A percentile compares a stretch with the other conserved stretches of the same genome.
Conservation (phyloP, 2,888 invertebrate genomes). For the Nudaria mundana region DNA sequence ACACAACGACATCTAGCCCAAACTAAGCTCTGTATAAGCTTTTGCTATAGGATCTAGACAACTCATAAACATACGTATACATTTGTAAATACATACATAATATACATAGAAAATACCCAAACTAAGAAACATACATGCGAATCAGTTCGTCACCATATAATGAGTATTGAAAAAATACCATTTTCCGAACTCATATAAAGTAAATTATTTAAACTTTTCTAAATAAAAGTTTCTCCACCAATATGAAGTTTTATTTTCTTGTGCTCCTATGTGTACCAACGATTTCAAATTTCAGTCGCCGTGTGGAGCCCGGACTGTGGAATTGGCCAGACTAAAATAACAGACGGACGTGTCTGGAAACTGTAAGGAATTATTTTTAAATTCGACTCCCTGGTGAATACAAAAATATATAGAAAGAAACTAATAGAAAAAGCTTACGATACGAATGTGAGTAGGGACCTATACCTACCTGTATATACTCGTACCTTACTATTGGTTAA, state of each 20-base stretch:
- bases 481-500: neutral
- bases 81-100: too few relatives aligned
- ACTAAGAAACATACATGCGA: too few relatives aligned
- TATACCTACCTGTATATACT: neutral
- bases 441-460: neutral
- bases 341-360: conserved; percentile 69
- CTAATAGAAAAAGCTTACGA: conserved; percentile 16
- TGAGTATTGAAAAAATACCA: too few relatives aligned
- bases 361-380: conserved; percentile 65
- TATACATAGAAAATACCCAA: too few relatives aligned
- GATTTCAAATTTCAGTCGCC: conserved; percentile 53
- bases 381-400: conserved; percentile 37
- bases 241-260: conserved; percentile 35
- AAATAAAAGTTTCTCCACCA: conserved; percentile 29
- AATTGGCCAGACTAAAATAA: conserved; percentile 69
- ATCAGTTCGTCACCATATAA: too few relatives aligned
- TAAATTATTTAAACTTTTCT: conserved; percentile 12
- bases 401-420: conserved; percentile 34
- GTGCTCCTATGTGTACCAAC: conserved; percentile 30
- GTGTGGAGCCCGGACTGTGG: conserved; percentile 52
- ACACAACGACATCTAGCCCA: too few relatives aligned
- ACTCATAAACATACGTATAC: too few relatives aligned
- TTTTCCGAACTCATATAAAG: neutral
- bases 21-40: too few relatives aligned
- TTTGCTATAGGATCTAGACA: too few relatives aligned